Evolutionary conservation across 2,888 invertebrate genomes (phyloP).

Genomic region (Diploptera punctata): DNA sequence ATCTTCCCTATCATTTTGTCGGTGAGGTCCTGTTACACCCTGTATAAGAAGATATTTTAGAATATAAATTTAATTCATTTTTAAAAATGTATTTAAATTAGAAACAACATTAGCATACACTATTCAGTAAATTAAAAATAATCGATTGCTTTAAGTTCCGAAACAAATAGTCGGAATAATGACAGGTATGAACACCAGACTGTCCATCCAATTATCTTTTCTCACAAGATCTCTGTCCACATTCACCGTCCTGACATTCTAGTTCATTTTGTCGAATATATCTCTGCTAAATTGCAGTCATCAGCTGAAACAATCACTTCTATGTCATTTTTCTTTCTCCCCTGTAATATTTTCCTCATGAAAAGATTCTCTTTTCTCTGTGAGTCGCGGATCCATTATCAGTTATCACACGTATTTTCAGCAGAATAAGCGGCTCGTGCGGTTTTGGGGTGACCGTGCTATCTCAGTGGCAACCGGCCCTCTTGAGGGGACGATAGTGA

Average conservation of each 20-base stretch:
- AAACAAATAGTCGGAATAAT: too few species aligned
- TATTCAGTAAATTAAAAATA: too few species aligned
- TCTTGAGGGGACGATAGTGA: constrained; percentile 11
- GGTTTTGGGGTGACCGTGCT: background rate
- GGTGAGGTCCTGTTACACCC: too few species aligned
- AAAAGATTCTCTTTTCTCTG: background rate
- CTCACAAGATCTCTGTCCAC: background rate
- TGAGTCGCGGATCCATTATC: background rate
- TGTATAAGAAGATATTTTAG: too few species aligned
- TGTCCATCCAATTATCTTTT: background rate
- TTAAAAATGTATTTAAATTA: too few species aligned
- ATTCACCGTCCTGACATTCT: background rate
- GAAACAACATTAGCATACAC: too few species aligned
- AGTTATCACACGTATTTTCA: constrained; percentile 32
- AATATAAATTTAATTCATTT: too few species aligned
- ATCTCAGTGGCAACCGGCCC: background rate
- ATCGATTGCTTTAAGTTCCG: too few species aligned
- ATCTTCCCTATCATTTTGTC: too few species aligned
- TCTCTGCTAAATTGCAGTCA: background rate
- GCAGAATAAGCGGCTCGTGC: background rate
- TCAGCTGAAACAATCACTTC: constrained; percentile 2
- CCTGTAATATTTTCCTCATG: background rate
- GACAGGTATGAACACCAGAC: too few species aligned
- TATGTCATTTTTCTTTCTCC: background rate
- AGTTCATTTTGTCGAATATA: background rate